Evolutionary conservation across 2,113 vertebrate genomes (phyloP).

Genomic region (Arenaria interpres): DNA sequence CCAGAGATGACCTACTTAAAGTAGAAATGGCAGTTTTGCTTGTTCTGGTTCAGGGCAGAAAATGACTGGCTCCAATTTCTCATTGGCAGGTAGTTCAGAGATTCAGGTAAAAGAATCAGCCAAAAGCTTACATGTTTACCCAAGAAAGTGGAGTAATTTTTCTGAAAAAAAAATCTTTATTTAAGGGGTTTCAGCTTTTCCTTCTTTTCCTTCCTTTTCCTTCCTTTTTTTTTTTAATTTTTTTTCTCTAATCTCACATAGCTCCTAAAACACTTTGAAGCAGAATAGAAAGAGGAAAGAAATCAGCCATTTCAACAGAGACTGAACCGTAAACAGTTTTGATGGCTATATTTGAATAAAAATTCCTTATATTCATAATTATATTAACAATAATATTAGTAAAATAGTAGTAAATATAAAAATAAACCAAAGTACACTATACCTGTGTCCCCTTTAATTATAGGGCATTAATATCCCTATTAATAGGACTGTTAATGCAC

Average conservation of each 20-base stretch:
- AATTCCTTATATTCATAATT: neutral
- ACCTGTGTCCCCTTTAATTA: neutral
- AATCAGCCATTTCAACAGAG: neutral
- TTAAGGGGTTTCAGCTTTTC: neutral
- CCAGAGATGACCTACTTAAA: neutral
- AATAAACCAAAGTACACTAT: neutral
- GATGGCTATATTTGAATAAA: neutral
- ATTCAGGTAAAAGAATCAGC: neutral
- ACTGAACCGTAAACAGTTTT: neutral
- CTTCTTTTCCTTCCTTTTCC: neutral
- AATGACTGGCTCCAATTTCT: neutral
- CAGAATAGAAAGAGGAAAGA: neutral
- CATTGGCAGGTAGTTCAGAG: neutral
- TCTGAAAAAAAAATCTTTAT: neutral
- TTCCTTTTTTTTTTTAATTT: neutral
- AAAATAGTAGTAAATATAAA: neutral
- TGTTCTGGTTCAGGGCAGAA: neutral
- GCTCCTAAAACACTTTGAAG: neutral
- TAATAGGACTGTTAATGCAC: neutral
- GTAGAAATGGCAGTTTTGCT: neutral
- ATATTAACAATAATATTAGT: neutral
- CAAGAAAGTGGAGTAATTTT: neutral
- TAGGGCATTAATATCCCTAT: neutral
- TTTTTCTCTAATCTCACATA: neutral
- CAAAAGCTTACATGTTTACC: neutral